phyloP scores from a whole-genome alignment of 1,140 invertebrate genomes.

The Pollicipes pollicipes region DNA sequence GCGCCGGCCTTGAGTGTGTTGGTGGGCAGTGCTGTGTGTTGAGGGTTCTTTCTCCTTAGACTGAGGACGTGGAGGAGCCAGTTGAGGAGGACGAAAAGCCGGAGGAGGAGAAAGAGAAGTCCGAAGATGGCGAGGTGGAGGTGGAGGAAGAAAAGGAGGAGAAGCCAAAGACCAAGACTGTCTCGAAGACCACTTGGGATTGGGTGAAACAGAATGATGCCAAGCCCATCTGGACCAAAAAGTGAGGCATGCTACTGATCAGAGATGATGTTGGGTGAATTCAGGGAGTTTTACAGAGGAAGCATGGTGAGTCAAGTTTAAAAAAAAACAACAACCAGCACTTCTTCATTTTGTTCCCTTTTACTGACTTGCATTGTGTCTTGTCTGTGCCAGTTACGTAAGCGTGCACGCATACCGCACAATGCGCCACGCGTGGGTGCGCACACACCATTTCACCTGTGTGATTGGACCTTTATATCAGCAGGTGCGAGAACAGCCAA shows the following conservation, averaged over 20 bases:
- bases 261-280: background rate
- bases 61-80: slow-evolving; percentile 67
- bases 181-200: slow-evolving; percentile 93
- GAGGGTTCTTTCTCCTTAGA: slow-evolving; percentile 33
- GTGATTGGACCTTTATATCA: too few relatives aligned
- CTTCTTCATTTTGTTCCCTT: slow-evolving; percentile 5
- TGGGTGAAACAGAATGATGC: slow-evolving; percentile 92
- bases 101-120: slow-evolving; percentile 27
- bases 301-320: too few relatives aligned
- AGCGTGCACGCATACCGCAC: too few relatives aligned
- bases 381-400: too few relatives aligned
- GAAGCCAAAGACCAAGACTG: slow-evolving; percentile 77
- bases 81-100: slow-evolving; percentile 36
- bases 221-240: slow-evolving; percentile 94
- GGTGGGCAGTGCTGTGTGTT: too few relatives aligned
- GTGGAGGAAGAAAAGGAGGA: slow-evolving; percentile 48
- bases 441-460: too few relatives aligned
- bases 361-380: too few relatives aligned
- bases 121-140: slow-evolving; percentile 37
- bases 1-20: too few relatives aligned
- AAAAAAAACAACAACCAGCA: background rate
- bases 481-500: too few relatives aligned
- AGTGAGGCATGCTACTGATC: slow-evolving; percentile 31
- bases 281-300: too few relatives aligned
- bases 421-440: too few relatives aligned